Percentiles rank a stretch among this genome's conserved stretches.
These are phyloP conservation scores for Ceratoteleas bidentatus DNA, from an alignment of 1,140 invertebrate species.

Conservation along the genomic window DNA sequence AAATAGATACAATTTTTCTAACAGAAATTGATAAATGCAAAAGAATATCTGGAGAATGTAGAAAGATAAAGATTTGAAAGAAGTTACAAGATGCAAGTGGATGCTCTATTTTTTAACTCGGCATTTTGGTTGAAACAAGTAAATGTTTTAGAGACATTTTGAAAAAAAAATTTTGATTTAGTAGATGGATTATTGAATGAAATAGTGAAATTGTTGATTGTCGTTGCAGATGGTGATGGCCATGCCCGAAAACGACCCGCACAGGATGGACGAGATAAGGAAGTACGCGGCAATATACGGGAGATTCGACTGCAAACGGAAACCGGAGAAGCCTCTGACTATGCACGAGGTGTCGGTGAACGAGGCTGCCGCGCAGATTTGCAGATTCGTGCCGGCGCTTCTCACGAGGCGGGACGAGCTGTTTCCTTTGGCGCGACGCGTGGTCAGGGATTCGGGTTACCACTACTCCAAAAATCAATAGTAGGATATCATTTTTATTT, in stretches of 20 bases:
- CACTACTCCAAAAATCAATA: constrained; percentile 88
- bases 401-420: constrained; percentile 96
- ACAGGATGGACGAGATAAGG: constrained; percentile 95
- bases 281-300: constrained; percentile 98
- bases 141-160: too few relatives aligned
- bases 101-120: too few relatives aligned
- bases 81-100: too few relatives aligned
- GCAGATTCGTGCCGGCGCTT: constrained; percentile 92
- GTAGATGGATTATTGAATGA: too few relatives aligned
- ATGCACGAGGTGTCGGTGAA: constrained; percentile 98
- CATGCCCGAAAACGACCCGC: constrained; percentile 93
- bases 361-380: constrained; percentile 98
- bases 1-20: too few relatives aligned
- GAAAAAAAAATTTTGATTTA: too few relatives aligned
- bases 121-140: too few relatives aligned
- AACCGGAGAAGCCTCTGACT: constrained; percentile 96
- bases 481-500: constrained; percentile 81
- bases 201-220: too few relatives aligned
- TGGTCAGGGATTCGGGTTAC: constrained; percentile 95
- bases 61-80: too few relatives aligned
- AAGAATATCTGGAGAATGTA: too few relatives aligned
- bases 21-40: too few relatives aligned
- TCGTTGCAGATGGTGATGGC: constrained; percentile 89
- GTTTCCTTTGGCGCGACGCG: constrained; percentile 96
- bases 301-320: constrained; percentile 96